phyloP scores from a whole-genome alignment of 2,888 invertebrate species.

The Parnassius orleans region DNA sequence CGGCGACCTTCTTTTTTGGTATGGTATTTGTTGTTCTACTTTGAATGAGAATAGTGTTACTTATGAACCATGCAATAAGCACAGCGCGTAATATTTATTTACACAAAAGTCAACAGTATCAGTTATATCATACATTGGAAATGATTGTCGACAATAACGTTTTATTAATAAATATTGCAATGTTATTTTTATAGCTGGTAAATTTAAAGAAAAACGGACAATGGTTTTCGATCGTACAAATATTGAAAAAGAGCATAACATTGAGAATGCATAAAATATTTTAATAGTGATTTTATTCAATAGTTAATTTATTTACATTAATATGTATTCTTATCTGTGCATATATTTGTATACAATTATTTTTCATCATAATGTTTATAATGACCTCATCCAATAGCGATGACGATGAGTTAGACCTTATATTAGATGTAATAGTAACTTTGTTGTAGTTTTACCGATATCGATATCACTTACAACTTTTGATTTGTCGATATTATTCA shows the following conservation, averaged over 20 bases:
- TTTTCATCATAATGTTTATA: too few relatives aligned
- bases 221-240: background rate
- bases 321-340: background rate
- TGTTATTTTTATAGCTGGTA: background rate
- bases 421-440: too few relatives aligned
- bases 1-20: constrained; percentile 23
- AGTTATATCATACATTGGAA: constrained; percentile 19
- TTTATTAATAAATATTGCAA: background rate
- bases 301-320: background rate
- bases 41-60: constrained; percentile 15
- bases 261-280: background rate
- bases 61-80: constrained; percentile 15
- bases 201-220: background rate
- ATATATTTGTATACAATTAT: background rate
- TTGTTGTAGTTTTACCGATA: too few relatives aligned
- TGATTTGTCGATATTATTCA: too few relatives aligned
- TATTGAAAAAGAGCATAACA: background rate
- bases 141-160: background rate
- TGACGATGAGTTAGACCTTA: too few relatives aligned
- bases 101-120: constrained; percentile 14
- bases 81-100: constrained; percentile 28
- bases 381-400: too few relatives aligned
- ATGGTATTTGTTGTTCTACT: constrained; percentile 25
- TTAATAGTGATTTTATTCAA: background rate
- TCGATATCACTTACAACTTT: too few relatives aligned